Percentiles rank a stretch among this genome's conserved stretches.
Conservation (phyloP, 2,113 vertebrate species). For the Cyprinodon tularosa region DNA sequence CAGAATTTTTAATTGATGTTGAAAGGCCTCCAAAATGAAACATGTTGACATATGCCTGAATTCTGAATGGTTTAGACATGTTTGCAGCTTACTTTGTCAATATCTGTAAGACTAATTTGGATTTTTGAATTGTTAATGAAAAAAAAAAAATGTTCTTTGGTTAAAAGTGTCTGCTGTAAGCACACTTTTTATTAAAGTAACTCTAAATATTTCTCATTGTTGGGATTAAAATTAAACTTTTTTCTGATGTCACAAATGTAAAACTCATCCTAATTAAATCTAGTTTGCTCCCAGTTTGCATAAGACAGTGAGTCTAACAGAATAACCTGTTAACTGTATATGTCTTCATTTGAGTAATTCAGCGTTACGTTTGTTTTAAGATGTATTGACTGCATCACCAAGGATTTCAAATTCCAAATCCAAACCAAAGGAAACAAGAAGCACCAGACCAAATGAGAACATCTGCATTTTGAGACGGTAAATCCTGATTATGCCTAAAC, state of each 20-base stretch:
- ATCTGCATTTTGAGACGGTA: not conserved
- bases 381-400: not conserved
- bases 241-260: not conserved
- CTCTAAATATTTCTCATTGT: no score
- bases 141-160: not conserved
- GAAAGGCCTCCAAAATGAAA: slow-evolving; percentile 13
- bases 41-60: slow-evolving; percentile 18
- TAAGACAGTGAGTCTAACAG: not conserved
- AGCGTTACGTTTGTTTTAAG: not conserved
- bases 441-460: not conserved
- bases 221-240: no score
- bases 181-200: no score
- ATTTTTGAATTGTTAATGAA: slow-evolving; percentile 1
- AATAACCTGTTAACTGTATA: not conserved
- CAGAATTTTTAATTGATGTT: slow-evolving; percentile 14
- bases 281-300: not conserved
- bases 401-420: not conserved
- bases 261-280: not conserved
- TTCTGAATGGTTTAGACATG: slow-evolving; percentile 3
- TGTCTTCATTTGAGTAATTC: not conserved
- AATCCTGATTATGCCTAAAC: not conserved
- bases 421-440: not conserved
- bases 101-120: not conserved
- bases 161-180: not conserved
- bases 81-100: not conserved